Base-by-base conservation (phyloP, 2,797 vertebrate species). In the Hippoglossus hippoglossus region DNA sequence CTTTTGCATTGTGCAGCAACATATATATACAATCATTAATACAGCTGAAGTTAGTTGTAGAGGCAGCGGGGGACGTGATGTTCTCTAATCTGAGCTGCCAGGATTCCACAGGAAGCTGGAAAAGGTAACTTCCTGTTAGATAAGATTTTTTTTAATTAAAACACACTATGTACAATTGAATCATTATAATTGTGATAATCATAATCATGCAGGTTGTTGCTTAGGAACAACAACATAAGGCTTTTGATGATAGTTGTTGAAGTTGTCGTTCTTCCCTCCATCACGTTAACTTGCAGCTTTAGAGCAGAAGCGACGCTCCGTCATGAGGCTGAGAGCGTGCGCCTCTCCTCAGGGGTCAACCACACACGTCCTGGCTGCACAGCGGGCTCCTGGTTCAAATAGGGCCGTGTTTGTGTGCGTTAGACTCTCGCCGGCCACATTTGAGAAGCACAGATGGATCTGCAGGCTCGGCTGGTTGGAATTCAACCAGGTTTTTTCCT, bases 331-430 rank as follows among this genome's bases (percentile, higher is more conserved):
- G 44, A 19, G 18, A 15, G 44, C 5, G 44, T 46, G 44, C 5
- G 44, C 2, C 6, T 46, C 44, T 19, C 44, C 44, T 46, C 44
- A 8, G 44, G 44, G 44, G 15, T 46, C 44, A 4, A 19, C 44
- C 44, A 19, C 44, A 19, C 16, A 8, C 2, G 44, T 8, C 11
- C 47, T 50, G 59, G 79, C 62, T 25, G 28, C 82, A 66, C 80
- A 75, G 77, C 24, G 0, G 67, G 81, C 26, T 28, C 41, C 67
- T 19, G 69, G 75, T 16, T 80, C 81, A 62, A 52, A 46, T 65
- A 6, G 58, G 77, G 79, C 15, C 12, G 54, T 79, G 70, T 70
- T 77, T 79, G 68, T 77, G 11, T 66, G 66, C 71, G 16, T 67
- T 49, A 46, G 31, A 4, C 66, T 66, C 63, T 19, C 46, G 16